Conservation (phyloP, 1,140 invertebrate species). For the Drosophila pallidifrons region DNA sequence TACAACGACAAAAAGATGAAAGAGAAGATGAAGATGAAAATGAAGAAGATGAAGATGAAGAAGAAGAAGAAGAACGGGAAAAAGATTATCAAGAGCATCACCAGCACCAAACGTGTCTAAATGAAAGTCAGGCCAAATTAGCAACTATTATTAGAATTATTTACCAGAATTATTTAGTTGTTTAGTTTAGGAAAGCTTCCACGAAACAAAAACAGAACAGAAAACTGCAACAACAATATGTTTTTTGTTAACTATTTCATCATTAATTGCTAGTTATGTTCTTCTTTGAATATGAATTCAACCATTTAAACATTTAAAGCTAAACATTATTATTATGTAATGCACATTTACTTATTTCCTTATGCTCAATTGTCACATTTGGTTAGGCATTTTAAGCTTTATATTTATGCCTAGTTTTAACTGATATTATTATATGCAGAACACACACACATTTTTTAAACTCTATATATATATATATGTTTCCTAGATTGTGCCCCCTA, state of each 20-base stretch:
- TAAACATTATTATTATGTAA: conserved; percentile 32
- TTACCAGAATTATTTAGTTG: conserved; percentile 51
- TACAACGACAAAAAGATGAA: background rate
- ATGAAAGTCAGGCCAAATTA: conserved; percentile 81
- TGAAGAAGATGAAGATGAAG: background rate
- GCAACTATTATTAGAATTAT: conserved; percentile 68
- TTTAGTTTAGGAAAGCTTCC: conserved; percentile 65
- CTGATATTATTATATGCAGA: conserved; percentile 70
- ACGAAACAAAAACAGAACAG: conserved; percentile 24
- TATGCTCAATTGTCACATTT: conserved; percentile 72
- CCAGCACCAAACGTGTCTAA: conserved; percentile 79
- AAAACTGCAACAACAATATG: conserved; percentile 18
- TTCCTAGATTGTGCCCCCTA: conserved; percentile 46
- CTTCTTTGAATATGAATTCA: conserved; percentile 23
- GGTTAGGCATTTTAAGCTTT: conserved; percentile 71
- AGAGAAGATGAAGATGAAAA: too few species aligned
- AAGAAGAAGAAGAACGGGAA: conserved; percentile 23
- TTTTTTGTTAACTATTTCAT: conserved; percentile 50
- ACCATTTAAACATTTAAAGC: conserved; percentile 8
- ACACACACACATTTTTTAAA: conserved; percentile 47
- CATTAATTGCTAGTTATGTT: conserved; percentile 59
- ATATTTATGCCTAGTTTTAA: conserved; percentile 79
- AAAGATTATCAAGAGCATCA: conserved; percentile 37
- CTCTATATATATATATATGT: conserved; percentile 25
- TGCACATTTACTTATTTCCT: conserved; percentile 81